Base-by-base conservation (phyloP, 2,113 vertebrate species). In the Acanthisitta chloris region DNA sequence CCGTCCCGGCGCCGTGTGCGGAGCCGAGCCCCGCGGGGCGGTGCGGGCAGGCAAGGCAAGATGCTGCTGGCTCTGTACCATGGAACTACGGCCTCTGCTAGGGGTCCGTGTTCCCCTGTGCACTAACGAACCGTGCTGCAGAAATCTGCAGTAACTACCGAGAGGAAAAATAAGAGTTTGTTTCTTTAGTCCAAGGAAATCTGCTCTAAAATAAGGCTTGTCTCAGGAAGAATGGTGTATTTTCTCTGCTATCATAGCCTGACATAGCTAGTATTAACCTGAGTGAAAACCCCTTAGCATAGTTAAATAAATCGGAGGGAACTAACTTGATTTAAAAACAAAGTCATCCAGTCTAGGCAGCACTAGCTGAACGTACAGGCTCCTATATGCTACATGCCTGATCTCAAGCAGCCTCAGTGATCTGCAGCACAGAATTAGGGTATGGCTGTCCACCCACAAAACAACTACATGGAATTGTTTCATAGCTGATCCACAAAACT, bases 51-150 rank as follows among this genome's bases (percentile, higher is more conserved):
- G 51, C 4, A 8, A 0, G 9, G 23, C 55, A 3, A 36, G 24
- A 33, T 3, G 73, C 64, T 2, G 62, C 76, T 2, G 28, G 0
- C 43, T 9, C 45, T 6, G 8, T 4, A 2, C 0, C 43, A 1
- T 0, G 3, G 4, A 40, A 20, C 58, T 6, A 0, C 2, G 24
- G 72, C 42, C 42, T 8, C 54, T 7, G 69, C 86, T 2, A 6
- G 4, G 76, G 19, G 54, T 12, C 52, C 7, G 12, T 7, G 61
- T 15, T 23, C 26, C 14, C 34, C 1, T 2, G 45, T 10, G 48
- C 38, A 3, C 48, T 0, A 1, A 15, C 6, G 38, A 48, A 24
- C 49, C 10, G 21, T 0, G 36, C 0, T 19, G 42, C 79, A 48
- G 71, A 36, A 76, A 88, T 14, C 52, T 38, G 42, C 81, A 10